phyloP scores from a whole-genome alignment of 2,113 vertebrate species.

The Chrysochloris asiatica region DNA sequence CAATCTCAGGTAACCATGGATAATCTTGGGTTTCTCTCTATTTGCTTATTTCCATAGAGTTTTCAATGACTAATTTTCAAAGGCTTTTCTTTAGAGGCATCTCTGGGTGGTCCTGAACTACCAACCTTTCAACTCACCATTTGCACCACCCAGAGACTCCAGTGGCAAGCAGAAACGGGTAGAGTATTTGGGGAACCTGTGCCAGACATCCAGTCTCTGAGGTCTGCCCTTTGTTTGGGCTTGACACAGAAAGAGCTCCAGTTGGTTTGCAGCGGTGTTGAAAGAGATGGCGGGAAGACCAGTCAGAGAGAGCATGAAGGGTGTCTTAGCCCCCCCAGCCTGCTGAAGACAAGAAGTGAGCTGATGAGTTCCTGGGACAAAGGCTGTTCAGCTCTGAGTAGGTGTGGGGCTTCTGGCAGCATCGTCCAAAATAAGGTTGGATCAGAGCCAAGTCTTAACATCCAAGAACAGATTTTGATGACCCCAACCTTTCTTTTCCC shows the following conservation, averaged over 20 bases:
- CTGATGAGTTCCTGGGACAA: background rate
- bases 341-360: background rate
- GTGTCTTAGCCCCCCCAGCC: background rate
- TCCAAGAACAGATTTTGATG: background rate
- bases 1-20: background rate
- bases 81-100: background rate
- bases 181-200: background rate
- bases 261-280: background rate
- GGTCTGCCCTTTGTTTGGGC: conserved; percentile 31
- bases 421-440: background rate
- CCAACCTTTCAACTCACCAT: background rate
- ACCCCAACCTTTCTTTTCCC: background rate
- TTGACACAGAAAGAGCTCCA: background rate
- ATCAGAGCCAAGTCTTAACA: background rate
- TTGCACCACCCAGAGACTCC: background rate
- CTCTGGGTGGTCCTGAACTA: background rate
- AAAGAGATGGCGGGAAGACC: background rate
- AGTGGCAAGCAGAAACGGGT: background rate
- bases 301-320: background rate
- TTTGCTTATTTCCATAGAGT: background rate
- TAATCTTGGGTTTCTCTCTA: background rate
- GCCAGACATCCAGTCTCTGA: background rate
- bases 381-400: background rate
- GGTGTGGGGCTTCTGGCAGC: background rate
- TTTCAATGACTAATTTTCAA: background rate